Percentiles rank a stretch among this genome's conserved stretches.
Evolutionary conservation across 2,888 invertebrate genomes (phyloP).

Genomic region (Thecocarcelia acutangulata): DNA sequence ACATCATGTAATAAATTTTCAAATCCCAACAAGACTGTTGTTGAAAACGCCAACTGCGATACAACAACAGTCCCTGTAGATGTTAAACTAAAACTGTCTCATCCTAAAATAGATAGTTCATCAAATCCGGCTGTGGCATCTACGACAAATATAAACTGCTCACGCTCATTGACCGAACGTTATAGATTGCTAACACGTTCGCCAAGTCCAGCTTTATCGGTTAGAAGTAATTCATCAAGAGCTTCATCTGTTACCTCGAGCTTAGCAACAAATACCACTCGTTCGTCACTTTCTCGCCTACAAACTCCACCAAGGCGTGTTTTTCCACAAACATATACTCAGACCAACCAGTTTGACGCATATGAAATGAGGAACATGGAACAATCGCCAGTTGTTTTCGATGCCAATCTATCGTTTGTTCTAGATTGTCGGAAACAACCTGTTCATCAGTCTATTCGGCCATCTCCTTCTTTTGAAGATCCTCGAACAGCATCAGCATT

Average conservation of each 20-base stretch:
- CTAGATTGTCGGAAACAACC: conserved; percentile 88
- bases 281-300: conserved; percentile 71
- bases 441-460: conserved; percentile 86
- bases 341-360: conserved; percentile 82
- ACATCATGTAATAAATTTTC: conserved; percentile 41
- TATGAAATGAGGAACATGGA: conserved; percentile 86
- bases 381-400: conserved; percentile 90
- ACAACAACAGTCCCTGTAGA: conserved; percentile 74
- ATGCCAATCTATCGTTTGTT: conserved; percentile 90
- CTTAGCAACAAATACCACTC: conserved; percentile 70
- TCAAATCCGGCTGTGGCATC: neutral
- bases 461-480: conserved; percentile 89
- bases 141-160: neutral
- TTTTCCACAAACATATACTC: conserved; percentile 85
- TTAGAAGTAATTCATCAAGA: conserved; percentile 75
- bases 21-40: conserved; percentile 56
- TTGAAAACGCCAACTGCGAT: conserved; percentile 19
- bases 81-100: conserved; percentile 75
- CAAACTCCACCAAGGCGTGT: conserved; percentile 84
- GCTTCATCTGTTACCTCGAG: conserved; percentile 73
- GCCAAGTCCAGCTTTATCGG: conserved; percentile 83
- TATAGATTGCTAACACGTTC: conserved; percentile 81
- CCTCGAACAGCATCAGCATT: conserved; percentile 89
- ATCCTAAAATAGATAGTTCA: conserved; percentile 71
- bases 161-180: conserved; percentile 71